Percentiles rank a stretch among this genome's conserved stretches.
Conservation (phyloP, 2,113 vertebrate species). For the Polyodon spathula region DNA sequence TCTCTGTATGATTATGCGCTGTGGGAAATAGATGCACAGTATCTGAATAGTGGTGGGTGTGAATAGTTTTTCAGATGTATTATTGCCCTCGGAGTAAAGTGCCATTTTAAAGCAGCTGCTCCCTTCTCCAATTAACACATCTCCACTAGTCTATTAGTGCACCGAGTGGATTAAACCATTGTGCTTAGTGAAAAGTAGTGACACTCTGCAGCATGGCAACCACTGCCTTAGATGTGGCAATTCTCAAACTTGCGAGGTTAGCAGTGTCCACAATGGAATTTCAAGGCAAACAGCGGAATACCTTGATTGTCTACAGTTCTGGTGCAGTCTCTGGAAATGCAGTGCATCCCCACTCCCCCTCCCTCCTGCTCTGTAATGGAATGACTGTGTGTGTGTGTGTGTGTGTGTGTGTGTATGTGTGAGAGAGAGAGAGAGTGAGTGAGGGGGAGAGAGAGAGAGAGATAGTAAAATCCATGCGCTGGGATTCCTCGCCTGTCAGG, state of each 20-base stretch:
- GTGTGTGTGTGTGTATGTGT: not conserved
- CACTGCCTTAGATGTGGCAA: not conserved
- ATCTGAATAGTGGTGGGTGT: conserved; percentile 5
- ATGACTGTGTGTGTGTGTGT: conserved; percentile 14
- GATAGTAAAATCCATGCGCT: conserved; percentile 42
- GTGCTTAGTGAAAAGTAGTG: not conserved
- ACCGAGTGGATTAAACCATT: conserved; percentile 31
- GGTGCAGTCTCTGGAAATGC: conserved; percentile 60
- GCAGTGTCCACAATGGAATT: conserved; percentile 8
- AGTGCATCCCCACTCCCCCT: conserved; percentile 16
- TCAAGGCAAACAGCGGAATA: conserved; percentile 17
- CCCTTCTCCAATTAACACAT: conserved; percentile 64
- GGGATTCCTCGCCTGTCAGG: conserved; percentile 40
- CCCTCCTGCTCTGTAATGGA: conserved; percentile 9
- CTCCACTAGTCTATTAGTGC: conserved; percentile 47
- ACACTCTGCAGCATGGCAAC: not conserved
- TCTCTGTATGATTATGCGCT: not conserved
- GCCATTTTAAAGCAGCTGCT: conserved; percentile 63
- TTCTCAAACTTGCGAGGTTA: not conserved
- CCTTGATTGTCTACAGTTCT: conserved; percentile 27
- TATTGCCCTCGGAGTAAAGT: conserved; percentile 57
- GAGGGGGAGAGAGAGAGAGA: conserved; percentile 36
- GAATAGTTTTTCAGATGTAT: conserved; percentile 42
- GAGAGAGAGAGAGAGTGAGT: conserved; percentile 2
- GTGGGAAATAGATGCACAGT: not conserved